These are phyloP conservation scores for Siniperca undulata DNA, from an alignment of 2,797 vertebrate species.

Conservation along the genomic window DNA sequence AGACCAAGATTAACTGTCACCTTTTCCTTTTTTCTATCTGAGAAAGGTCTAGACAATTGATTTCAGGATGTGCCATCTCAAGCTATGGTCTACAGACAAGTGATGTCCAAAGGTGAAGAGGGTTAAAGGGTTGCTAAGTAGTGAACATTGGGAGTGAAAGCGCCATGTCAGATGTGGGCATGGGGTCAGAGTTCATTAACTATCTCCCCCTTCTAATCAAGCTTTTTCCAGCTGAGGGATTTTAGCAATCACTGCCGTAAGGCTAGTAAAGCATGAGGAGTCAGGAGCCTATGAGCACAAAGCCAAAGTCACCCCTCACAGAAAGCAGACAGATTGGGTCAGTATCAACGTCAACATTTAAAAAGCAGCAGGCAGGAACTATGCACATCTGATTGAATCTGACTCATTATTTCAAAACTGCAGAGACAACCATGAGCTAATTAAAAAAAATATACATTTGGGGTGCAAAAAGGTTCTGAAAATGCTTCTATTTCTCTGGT, in stretches of 20 bases:
- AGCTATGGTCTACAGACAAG: slow-evolving; percentile 10
- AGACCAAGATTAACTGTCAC: slow-evolving; percentile 33
- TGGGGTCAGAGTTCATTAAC: slow-evolving; percentile 60
- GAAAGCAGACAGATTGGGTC: slow-evolving; percentile 48
- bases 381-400: slow-evolving; percentile 36
- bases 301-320: slow-evolving; percentile 46
- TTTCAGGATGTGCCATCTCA: slow-evolving; percentile 22
- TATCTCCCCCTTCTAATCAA: slow-evolving; percentile 56
- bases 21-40: slow-evolving; percentile 31
- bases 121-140: slow-evolving; percentile 7
- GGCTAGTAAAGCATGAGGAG: slow-evolving; percentile 51
- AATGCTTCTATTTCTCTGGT: background rate
- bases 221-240: slow-evolving; percentile 54
- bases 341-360: slow-evolving; percentile 40
- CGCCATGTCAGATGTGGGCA: slow-evolving; percentile 39
- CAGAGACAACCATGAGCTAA: background rate
- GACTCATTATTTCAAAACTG: slow-evolving; percentile 33
- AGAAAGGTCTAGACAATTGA: slow-evolving; percentile 24
- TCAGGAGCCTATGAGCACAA: slow-evolving; percentile 34
- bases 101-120: slow-evolving; percentile 16
- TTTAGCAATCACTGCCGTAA: slow-evolving; percentile 48
- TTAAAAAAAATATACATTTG: background rate
- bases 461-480: background rate
- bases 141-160: slow-evolving; percentile 32
- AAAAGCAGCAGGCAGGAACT: slow-evolving; percentile 25